Evolutionary conservation across 2,797 vertebrate species (phyloP), one percentile per base, ranked within the genome.

Genomic region (Gymnoscopelus braueri): DNA sequence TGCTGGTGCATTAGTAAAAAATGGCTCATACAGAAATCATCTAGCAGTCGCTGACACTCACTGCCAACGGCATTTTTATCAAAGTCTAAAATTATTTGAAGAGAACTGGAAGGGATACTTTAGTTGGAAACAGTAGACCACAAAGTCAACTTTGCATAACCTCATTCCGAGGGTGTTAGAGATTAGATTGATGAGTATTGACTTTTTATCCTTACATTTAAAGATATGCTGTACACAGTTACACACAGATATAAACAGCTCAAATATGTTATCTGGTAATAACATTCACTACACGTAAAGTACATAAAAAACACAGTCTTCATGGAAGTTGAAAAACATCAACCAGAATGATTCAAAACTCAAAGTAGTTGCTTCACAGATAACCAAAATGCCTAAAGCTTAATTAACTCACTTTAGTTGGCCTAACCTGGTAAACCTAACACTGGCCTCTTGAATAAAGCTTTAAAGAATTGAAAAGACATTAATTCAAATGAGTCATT

Each of bases 291-390:
- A 39, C 50, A 54, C 54, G 9, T 44, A 44, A 44, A 44, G 39
- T 44, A 64, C 26, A 53, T 13, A 62, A 26, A 50, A 50, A 50
- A 3, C n/a, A 19, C 11, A 60, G 11, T 62, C 48, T 26, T n/a
- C 50, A n/a, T 14, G 47, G 23, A 35, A 12, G 56, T 58, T 13
- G 13, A 58, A n/a, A n/a, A 39, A 13, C 12, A 51, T 35, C 35
- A 6, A 59, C 35, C 29, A 7, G 35, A 39, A 35, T 3, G 12
- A 50, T 12, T 44, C 23, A 9, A 47, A 57, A 35, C 23, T 53
- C n/a, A 61, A 39, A 47, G 23, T 39, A 70, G 63, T 58, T 15
- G 73, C 58, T 66, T 79, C 60, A 74, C 39, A 72, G 29, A 67
- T 2, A 52, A 63, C 15, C 8, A 67, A 76, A 73, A 58, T 68